Percentiles rank a stretch among this genome's conserved stretches.
Evolutionary conservation across 2,888 invertebrate genomes (phyloP).

Genomic region (Tineola bisselliella): DNA sequence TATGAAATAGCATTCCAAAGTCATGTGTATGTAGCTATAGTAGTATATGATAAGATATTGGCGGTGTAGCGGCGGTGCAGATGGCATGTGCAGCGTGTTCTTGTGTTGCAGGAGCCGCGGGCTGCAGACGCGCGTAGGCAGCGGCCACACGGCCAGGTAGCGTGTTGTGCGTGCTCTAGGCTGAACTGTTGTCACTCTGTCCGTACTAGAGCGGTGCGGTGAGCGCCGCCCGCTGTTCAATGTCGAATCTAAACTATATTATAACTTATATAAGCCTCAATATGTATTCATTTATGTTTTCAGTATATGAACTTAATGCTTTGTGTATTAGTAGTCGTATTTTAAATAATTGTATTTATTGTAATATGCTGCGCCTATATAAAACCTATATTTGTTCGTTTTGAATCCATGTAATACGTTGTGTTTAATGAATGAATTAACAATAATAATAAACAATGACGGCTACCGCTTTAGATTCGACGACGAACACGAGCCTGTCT

Average conservation of each 20-base stretch:
- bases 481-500: conserved; percentile 40
- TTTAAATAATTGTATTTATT: neutral
- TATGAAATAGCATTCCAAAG: neutral
- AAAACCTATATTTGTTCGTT: neutral
- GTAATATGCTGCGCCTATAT: neutral
- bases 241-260: conserved; percentile 38
- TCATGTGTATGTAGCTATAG: conserved; percentile 1
- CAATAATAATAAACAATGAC: neutral
- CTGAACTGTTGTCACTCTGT: conserved; percentile 65
- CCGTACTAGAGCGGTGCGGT: conserved; percentile 62
- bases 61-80: conserved; percentile 15
- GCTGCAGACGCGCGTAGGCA: conserved; percentile 59
- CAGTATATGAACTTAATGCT: neutral
- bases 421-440: neutral
- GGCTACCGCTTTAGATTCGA: conserved; percentile 38
- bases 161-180: conserved; percentile 69
- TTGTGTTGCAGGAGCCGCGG: conserved; percentile 65
- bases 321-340: neutral
- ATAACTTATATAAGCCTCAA: neutral
- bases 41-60: neutral
- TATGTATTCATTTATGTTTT: neutral
- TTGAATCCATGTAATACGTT: neutral
- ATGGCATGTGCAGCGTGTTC: conserved; percentile 54
- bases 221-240: conserved; percentile 37
- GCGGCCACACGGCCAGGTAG: conserved; percentile 51